Percentiles rank a stretch among this genome's conserved stretches.
phyloP scores from a whole-genome alignment of 1,140 invertebrate species.

The Drosophila albomicans region DNA sequence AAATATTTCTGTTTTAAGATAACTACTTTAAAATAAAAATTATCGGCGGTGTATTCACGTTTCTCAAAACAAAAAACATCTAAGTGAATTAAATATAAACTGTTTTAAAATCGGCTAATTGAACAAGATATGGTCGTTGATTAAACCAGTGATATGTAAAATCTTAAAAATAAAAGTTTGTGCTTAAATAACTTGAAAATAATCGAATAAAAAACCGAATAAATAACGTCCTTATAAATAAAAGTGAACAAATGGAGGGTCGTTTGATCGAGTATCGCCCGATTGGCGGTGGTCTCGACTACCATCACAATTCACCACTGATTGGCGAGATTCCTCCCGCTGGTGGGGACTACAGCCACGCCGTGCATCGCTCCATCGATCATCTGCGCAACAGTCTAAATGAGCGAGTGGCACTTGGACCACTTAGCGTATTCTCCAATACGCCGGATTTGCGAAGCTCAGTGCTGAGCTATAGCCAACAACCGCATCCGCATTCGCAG shows the following conservation, averaged over 20 bases:
- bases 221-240: neutral
- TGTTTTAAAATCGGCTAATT: no score
- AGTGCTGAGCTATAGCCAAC: conserved; percentile 78
- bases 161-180: neutral
- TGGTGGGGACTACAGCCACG: conserved; percentile 87
- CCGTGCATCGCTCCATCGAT: conserved; percentile 89
- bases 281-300: conserved; percentile 87
- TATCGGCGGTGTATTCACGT: no score
- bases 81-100: no score
- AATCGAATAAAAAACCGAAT: conserved; percentile 2
- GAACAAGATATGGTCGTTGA: no score
- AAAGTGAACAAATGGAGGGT: conserved; percentile 86
- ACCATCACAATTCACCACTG: conserved; percentile 87
- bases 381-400: conserved; percentile 87
- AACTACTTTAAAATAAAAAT: no score
- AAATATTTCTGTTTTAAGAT: no score
- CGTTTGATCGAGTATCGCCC: conserved; percentile 87
- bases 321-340: conserved; percentile 87
- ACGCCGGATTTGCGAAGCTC: conserved; percentile 76
- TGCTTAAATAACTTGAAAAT: neutral
- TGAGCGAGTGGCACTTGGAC: conserved; percentile 86
- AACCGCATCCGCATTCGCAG: conserved; percentile 65
- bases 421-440: conserved; percentile 80
- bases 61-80: no score
- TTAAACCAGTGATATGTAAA: no score